Evolutionary conservation across 2,888 invertebrate species (phyloP).

Genomic region (Pegoplata infirma): DNA sequence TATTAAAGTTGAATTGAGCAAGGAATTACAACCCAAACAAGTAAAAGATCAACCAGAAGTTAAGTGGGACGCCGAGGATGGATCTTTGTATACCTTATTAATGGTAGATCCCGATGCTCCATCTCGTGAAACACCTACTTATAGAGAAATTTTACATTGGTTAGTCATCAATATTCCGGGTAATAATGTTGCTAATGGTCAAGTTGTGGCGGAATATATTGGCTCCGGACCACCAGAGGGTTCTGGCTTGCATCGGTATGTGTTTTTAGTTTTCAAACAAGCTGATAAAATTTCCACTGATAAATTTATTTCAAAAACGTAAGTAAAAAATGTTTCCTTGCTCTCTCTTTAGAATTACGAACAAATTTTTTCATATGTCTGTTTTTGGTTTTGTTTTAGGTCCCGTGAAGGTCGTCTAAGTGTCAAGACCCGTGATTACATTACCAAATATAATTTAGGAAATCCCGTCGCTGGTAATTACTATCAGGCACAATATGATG

Average conservation of each 20-base stretch:
- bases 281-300: conserved; percentile 70
- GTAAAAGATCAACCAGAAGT: conserved; percentile 75
- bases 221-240: conserved; percentile 91
- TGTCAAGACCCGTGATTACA: conserved; percentile 85
- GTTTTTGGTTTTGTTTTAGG: conserved; percentile 67
- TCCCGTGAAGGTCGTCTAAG: conserved; percentile 79
- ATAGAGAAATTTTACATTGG: conserved; percentile 95
- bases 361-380: too few species aligned
- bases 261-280: conserved; percentile 88
- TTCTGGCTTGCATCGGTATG: conserved; percentile 89
- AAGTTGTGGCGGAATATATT: conserved; percentile 87
- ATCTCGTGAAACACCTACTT: conserved; percentile 86
- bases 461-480: conserved; percentile 90
- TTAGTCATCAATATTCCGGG: conserved; percentile 92
- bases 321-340: conserved; percentile 27
- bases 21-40: conserved; percentile 86
- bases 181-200: conserved; percentile 83
- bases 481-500: conserved; percentile 89
- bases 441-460: conserved; percentile 84
- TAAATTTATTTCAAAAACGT: conserved; percentile 70
- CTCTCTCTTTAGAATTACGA: not conserved
- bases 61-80: conserved; percentile 70
- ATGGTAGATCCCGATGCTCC: conserved; percentile 91
- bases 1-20: conserved; percentile 81
- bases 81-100: conserved; percentile 73